Conservation (phyloP, 2,113 vertebrate species). For the Tor tambroides region DNA sequence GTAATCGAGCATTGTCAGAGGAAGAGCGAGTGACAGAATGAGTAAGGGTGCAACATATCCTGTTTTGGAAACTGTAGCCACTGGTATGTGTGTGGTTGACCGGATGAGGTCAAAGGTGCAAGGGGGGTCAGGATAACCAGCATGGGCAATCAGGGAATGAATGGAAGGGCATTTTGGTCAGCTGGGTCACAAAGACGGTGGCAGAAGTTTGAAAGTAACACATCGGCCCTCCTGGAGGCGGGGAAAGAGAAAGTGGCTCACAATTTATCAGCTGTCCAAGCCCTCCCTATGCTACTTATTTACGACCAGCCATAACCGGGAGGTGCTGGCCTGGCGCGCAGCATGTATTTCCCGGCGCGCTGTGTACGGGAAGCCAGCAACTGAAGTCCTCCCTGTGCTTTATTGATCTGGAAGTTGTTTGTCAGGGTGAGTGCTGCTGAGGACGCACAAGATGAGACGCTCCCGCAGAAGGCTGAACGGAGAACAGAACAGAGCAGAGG, state of each 20-base stretch:
- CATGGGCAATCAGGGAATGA: conserved; percentile 12
- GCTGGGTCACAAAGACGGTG: conserved; percentile 40
- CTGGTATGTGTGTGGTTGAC: conserved; percentile 41
- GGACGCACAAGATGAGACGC: conserved; percentile 27
- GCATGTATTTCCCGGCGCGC: not conserved
- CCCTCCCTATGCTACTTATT: conserved; percentile 57
- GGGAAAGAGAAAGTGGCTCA: conserved; percentile 27
- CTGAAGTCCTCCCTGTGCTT: conserved; percentile 24
- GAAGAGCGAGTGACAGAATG: not conserved
- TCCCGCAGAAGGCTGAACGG: not conserved
- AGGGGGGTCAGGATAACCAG: conserved; percentile 53
- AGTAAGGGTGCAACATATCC: conserved; percentile 33
- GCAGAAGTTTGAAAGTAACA: conserved; percentile 32
- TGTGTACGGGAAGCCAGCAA: conserved; percentile 12
- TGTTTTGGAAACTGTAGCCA: conserved; percentile 48
- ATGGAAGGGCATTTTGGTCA: conserved; percentile 22
- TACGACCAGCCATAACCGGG: conserved; percentile 23
- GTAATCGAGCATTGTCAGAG: not conserved
- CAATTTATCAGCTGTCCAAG: conserved; percentile 62
- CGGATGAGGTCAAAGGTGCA: conserved; percentile 47
- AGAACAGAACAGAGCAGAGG: not conserved
- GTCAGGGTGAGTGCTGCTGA: conserved; percentile 26
- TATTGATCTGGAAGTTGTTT: conserved; percentile 46
- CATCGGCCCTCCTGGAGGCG: conserved; percentile 16
- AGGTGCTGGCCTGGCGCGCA: conserved; percentile 4